phyloP scores from a whole-genome alignment of 2,113 vertebrate genomes.

The Mugil cephalus region DNA sequence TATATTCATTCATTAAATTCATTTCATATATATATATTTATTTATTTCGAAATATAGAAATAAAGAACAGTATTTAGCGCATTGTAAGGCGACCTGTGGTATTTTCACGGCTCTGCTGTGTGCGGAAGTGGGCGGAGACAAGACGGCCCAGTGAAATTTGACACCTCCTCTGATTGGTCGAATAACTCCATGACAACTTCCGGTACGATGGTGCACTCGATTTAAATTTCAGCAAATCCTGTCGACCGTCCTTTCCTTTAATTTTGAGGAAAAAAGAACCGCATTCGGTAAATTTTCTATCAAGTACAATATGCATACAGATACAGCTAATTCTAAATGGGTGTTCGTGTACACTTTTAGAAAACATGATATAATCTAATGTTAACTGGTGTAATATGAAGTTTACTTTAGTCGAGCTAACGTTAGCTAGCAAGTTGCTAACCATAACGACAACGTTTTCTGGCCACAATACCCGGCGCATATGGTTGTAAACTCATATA shows the following conservation, averaged over 20 bases:
- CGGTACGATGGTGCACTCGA: not conserved
- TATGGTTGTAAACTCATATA: no score
- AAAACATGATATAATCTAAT: not conserved
- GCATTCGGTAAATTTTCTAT: not conserved
- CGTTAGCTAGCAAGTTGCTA: constrained; percentile 24
- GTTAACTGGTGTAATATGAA: not conserved
- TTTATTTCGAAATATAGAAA: no score
- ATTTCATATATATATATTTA: no score
- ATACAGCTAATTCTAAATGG: fast-evolving
- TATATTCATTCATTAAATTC: no score
- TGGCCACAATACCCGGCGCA: not conserved
- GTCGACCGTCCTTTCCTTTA: not conserved
- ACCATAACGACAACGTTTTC: constrained; percentile 1
- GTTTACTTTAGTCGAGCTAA: not conserved
- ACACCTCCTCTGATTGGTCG: constrained; percentile 36
- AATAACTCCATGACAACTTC: constrained; percentile 36
- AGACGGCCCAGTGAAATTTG: not conserved
- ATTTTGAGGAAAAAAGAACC: not conserved
- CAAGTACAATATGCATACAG: not conserved
- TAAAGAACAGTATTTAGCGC: no score
- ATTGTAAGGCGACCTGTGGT: no score
- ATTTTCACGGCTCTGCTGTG: no score
- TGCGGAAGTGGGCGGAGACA: not conserved
- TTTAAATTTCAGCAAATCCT: constrained; percentile 45
- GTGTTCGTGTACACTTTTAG: not conserved